phyloP scores from a whole-genome alignment of 2,888 invertebrate genomes.

The Sphaerophoria rueppellii region DNA sequence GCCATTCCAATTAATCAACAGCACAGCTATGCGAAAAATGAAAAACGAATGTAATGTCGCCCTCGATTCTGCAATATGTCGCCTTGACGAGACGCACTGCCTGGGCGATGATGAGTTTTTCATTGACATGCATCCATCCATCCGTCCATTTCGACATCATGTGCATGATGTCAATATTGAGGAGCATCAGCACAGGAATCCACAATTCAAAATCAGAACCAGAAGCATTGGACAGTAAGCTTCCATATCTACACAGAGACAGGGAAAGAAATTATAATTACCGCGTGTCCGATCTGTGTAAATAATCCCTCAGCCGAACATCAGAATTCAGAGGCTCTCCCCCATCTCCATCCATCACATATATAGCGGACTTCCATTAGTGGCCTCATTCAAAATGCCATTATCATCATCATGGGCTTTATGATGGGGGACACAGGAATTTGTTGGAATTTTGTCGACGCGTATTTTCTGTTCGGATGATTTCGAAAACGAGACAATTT shows the following conservation, averaged over 20 bases:
- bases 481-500: conserved; percentile 61
- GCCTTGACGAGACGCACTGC: background rate
- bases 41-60: conserved; percentile 65
- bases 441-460: conserved; percentile 52
- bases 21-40: conserved; percentile 59
- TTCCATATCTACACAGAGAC: too few species aligned
- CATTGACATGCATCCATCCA: conserved; percentile 71
- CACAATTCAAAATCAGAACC: background rate
- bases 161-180: conserved; percentile 40
- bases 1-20: conserved; percentile 58
- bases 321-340: background rate
- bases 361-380: background rate
- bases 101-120: conserved; percentile 62
- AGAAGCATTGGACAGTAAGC: background rate
- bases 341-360: conserved; percentile 15
- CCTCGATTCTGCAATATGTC: conserved; percentile 54
- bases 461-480: conserved; percentile 57
- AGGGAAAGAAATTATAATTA: conserved; percentile 61
- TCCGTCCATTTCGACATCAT: conserved; percentile 32
- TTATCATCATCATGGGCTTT: conserved; percentile 24
- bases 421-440: conserved; percentile 34
- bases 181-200: background rate
- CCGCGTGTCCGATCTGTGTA: conserved; percentile 64
- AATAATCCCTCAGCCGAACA: conserved; percentile 31
- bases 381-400: conserved; percentile 68